Conservation (phyloP, 2,888 invertebrate species). For the Cerastis leucographa region DNA sequence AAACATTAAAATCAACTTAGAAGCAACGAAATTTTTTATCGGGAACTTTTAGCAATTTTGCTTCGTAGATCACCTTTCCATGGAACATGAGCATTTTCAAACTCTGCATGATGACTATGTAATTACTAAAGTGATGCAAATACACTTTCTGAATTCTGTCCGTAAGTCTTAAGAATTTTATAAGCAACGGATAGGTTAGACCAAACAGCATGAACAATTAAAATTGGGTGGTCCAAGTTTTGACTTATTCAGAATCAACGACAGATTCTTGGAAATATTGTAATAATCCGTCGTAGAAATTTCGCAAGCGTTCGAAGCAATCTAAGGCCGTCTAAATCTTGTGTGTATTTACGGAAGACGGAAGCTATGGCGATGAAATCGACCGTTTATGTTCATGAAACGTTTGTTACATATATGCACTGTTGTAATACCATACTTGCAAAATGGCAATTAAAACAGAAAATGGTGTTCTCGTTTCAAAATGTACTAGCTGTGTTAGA, state of each 20-base stretch:
- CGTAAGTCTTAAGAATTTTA: background rate
- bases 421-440: conserved; percentile 36
- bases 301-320: conserved; percentile 27
- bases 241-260: background rate
- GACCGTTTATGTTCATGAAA: conserved; percentile 50
- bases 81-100: background rate
- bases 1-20: background rate
- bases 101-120: background rate
- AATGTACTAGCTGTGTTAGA: background rate
- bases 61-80: background rate
- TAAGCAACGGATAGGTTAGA: background rate
- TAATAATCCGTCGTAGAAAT: conserved; percentile 18
- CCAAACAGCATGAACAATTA: background rate
- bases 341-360: conserved; percentile 50
- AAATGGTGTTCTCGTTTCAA: conserved; percentile 17
- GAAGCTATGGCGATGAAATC: conserved; percentile 49
- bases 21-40: background rate
- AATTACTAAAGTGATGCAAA: background rate
- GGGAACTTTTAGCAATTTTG: background rate
- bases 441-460: conserved; percentile 33
- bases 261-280: conserved; percentile 20
- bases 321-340: conserved; percentile 23
- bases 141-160: background rate
- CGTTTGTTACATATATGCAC: conserved; percentile 31
- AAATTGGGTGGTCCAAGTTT: background rate